Evolutionary conservation across 2,797 vertebrate genomes (phyloP).

Genomic region (Darevskia mixta): DNA sequence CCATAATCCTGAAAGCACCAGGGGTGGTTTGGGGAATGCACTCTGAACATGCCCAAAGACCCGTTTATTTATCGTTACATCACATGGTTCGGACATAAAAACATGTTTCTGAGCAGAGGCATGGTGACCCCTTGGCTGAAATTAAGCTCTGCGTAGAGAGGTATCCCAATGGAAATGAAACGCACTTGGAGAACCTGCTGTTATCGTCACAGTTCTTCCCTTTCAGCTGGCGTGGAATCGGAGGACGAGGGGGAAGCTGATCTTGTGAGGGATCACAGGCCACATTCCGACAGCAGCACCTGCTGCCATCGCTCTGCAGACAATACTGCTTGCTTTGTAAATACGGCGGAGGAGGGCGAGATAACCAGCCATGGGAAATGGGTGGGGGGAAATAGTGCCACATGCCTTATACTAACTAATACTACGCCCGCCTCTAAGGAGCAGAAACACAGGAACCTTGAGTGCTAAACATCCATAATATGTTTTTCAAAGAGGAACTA

Average conservation of each 20-base stretch:
- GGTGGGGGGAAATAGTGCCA: background rate
- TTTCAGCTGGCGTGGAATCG: conserved; percentile 74
- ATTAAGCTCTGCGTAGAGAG: conserved; percentile 20
- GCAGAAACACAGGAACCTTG: background rate
- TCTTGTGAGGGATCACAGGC: conserved; percentile 74
- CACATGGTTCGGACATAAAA: background rate
- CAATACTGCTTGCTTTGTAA: conserved; percentile 62
- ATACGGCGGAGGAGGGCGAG: conserved; percentile 35
- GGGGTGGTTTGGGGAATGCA: background rate
- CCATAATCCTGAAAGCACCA: background rate
- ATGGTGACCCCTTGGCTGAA: background rate
- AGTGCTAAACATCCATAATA: background rate
- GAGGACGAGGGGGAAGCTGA: conserved; percentile 66
- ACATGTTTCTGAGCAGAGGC: background rate
- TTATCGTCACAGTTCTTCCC: conserved; percentile 67
- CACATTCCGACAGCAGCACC: conserved; percentile 79
- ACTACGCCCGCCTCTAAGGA: conserved; percentile 5
- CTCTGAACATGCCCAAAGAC: background rate
- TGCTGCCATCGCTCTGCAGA: conserved; percentile 84
- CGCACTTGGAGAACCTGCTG: background rate
- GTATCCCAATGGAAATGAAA: conserved; percentile 55
- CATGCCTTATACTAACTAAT: background rate
- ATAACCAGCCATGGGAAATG: conserved; percentile 41
- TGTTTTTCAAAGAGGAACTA: background rate
- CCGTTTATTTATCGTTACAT: background rate